Evolutionary conservation across 2,888 invertebrate genomes (phyloP).

Genomic region (Coenonympha glycerion): DNA sequence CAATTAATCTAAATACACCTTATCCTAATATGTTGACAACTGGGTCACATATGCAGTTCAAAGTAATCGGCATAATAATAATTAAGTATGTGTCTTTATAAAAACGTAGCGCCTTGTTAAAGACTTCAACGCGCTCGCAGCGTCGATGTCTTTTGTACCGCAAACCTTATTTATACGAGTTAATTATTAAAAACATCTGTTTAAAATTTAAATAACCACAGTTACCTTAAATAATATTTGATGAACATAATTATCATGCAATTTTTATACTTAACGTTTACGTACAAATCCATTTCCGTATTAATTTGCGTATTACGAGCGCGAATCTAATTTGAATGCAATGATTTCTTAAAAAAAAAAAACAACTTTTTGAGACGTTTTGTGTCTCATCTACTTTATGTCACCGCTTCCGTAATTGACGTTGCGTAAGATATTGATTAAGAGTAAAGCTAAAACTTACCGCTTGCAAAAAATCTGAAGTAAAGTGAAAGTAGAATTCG

Average conservation of each 20-base stretch:
- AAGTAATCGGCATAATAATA: not conserved
- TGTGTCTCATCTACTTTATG: not conserved
- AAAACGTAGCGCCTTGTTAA: constrained; percentile 42
- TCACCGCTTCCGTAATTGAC: constrained; percentile 15
- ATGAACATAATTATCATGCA: constrained; percentile 23
- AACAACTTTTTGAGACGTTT: not conserved
- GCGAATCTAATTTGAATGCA: constrained; percentile 26
- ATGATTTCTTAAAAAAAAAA: not conserved
- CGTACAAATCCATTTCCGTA: constrained; percentile 30
- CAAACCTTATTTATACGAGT: constrained; percentile 2
- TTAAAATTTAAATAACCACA: constrained; percentile 15
- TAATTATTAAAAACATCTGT: constrained; percentile 4
- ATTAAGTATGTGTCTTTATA: constrained; percentile 5
- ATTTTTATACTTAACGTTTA: constrained; percentile 26
- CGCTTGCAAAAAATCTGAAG: constrained; percentile 61
- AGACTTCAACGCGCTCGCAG: constrained; percentile 57
- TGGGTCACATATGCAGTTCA: not conserved
- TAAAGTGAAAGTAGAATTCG: constrained; percentile 56
- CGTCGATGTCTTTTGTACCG: constrained; percentile 29
- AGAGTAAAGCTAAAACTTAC: constrained; percentile 66
- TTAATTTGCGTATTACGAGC: constrained; percentile 29
- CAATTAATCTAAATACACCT: not conserved
- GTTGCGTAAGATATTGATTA: constrained; percentile 13
- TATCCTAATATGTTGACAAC: not conserved
- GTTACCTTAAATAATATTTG: constrained; percentile 16